Base-by-base conservation (phyloP, 1,140 invertebrate species). In the Propsilocerus akamusi region DNA sequence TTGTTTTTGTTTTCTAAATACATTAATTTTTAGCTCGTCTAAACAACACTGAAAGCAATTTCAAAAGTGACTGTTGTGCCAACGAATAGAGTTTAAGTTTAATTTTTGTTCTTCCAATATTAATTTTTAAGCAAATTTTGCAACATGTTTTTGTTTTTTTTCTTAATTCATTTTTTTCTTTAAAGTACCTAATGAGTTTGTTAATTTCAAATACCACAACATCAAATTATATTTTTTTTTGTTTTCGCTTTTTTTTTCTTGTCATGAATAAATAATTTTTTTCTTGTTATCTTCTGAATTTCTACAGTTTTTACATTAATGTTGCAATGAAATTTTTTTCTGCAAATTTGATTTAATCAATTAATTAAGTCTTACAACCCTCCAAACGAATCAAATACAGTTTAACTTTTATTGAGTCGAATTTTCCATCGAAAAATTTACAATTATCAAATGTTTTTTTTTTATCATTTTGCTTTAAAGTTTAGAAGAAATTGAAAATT, bases 1-100 rank as follows among this genome's bases (percentile, higher is more conserved):
- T 41, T 41, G 17, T 41, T 41, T 41, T 17, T 17, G n/a, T 30
- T 11, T 30, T 37, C 20, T 37, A 37, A 37, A 37, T 37, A 37
- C 10, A 20, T 41, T 37, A 17, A n/a, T 7, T 41, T 41, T 41
- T 17, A 41, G 34, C 22, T 41, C 34, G 22, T 17, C 34, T 41
- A 41, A 37, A 41, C 34, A 41, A 41, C 34, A 41, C 17, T 41
- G 34, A 41, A 41, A 41, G 34, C 34, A 41, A 41, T 41, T 41
- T 41, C 22, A 12, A 12, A 30, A 11, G n/a, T 30, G 28, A 8
- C n/a, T 6, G 28, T 30, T 8, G n/a, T 30, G n/a, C 28, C 28
- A 30, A 30, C n/a, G 28, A 30, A 30, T 30, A 30, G 28, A 30
- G n/a, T 37, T 37, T n/a, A n/a, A n/a, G n/a, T n/a, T n/a, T n/a